Evolutionary conservation across 2,888 invertebrate species (phyloP).

Genomic region (Drosophila rubida): DNA sequence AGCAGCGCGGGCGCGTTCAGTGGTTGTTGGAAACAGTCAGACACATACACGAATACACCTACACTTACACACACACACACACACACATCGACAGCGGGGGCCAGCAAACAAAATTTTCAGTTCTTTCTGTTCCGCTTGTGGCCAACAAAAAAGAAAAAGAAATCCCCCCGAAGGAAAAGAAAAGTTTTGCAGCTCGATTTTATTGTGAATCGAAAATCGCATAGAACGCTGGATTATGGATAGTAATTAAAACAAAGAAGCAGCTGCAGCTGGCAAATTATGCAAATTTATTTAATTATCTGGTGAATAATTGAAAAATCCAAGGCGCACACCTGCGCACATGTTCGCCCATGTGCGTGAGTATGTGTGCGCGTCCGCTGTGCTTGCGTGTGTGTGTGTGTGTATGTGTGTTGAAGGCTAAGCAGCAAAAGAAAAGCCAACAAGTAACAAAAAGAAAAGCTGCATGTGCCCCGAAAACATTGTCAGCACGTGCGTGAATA

Average conservation of each 20-base stretch:
- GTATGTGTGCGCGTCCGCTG: conserved; percentile 25
- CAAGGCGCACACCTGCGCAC: conserved; percentile 78
- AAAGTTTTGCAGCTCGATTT: conserved; percentile 35
- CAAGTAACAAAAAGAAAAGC: conserved; percentile 55
- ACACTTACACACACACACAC: conserved; percentile 28
- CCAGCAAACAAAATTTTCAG: conserved; percentile 73
- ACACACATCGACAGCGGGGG: conserved; percentile 30
- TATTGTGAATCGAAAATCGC: conserved; percentile 3
- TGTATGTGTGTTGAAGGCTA: conserved; percentile 76
- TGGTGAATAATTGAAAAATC: conserved; percentile 69
- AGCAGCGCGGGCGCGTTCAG: conserved; percentile 74
- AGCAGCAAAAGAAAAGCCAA: conserved; percentile 67
- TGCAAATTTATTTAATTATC: conserved; percentile 62
- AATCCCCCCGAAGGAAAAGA: conserved; percentile 16
- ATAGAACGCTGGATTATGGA: conserved; percentile 7
- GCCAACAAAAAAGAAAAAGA: conserved; percentile 29
- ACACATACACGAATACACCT: conserved; percentile 39
- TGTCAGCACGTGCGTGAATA: conserved; percentile 51
- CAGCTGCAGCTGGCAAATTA: conserved; percentile 23
- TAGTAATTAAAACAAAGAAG: background rate
- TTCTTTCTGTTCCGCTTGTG: conserved; percentile 57
- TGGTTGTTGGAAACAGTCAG: conserved; percentile 75
- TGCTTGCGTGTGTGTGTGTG: conserved; percentile 18
- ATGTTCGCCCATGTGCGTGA: conserved; percentile 44
- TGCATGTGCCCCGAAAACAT: conserved; percentile 55